These are phyloP conservation scores for Blastomussa wellsi DNA, from an alignment of 92 coral and sea anemone species.

Conservation along the genomic window DNA sequence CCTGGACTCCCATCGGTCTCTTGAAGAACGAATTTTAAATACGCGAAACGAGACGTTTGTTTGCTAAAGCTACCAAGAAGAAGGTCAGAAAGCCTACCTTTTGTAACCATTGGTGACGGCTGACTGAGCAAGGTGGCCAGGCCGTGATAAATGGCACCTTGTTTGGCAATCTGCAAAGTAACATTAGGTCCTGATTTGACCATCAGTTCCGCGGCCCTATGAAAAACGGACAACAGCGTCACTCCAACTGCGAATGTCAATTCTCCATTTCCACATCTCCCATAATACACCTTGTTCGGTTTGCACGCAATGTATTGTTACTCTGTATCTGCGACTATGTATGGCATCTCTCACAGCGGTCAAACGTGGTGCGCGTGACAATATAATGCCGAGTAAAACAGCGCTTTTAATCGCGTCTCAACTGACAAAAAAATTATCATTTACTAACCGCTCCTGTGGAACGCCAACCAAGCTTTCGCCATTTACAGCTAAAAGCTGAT, in stretches of 20 bases:
- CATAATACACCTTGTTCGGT: no score
- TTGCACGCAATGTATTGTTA: no score
- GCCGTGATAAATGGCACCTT: slow-evolving; percentile 91
- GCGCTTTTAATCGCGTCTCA: background rate
- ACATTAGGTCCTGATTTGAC: slow-evolving; percentile 83
- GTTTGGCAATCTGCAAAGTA: slow-evolving; percentile 72
- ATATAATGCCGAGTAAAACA: background rate
- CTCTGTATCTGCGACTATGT: no score
- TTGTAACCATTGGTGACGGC: slow-evolving; percentile 64
- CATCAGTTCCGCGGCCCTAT: slow-evolving; percentile 92
- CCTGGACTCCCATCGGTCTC: background rate
- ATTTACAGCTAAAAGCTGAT: slow-evolving; percentile 87
- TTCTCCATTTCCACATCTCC: no score
- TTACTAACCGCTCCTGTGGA: slow-evolving; percentile 87
- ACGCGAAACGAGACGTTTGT: background rate
- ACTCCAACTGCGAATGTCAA: background rate
- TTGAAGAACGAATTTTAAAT: background rate
- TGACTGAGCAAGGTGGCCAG: slow-evolving; percentile 84
- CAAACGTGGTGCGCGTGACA: no score
- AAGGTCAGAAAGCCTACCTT: slow-evolving; percentile 55
- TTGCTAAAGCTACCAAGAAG: background rate
- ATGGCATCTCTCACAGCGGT: no score
- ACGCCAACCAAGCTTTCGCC: slow-evolving; percentile 94
- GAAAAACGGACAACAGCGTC: background rate
- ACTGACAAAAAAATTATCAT: background rate